Percentiles rank a stretch among this genome's conserved stretches.
Evolutionary conservation across 2,797 vertebrate genomes (phyloP).

Genomic region (Epinephelus coioides): DNA sequence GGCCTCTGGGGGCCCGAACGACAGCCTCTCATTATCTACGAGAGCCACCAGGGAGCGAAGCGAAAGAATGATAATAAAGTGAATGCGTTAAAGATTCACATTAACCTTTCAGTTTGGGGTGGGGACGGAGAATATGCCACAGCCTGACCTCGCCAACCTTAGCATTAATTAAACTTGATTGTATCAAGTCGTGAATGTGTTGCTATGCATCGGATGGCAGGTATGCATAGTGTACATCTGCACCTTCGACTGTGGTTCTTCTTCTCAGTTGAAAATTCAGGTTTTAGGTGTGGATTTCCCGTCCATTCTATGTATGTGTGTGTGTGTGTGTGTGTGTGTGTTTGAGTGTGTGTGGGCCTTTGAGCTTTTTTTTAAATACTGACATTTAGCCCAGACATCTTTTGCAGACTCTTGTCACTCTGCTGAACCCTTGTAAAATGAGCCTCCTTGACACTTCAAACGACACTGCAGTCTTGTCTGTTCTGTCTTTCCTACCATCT

Average conservation of each 20-base stretch:
- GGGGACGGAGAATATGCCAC: slow-evolving; percentile 39
- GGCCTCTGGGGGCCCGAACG: slow-evolving; percentile 59
- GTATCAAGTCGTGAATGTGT: slow-evolving; percentile 59
- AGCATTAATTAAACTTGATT: slow-evolving; percentile 62
- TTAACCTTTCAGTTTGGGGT: slow-evolving; percentile 72
- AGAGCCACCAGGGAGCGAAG: slow-evolving; percentile 38
- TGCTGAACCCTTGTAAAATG: background rate
- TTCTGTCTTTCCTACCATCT: background rate
- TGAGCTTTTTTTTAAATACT: background rate
- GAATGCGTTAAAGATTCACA: slow-evolving; percentile 63
- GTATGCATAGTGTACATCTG: slow-evolving; percentile 1
- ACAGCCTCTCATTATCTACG: slow-evolving; percentile 65
- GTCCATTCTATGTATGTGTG: background rate
- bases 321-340: background rate
- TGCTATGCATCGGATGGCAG: background rate
- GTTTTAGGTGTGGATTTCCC: background rate
- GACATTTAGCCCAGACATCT: background rate
- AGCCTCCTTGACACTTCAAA: slow-evolving; percentile 2
- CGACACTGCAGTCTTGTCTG: background rate
- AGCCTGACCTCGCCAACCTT: slow-evolving; percentile 50
- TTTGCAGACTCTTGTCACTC: slow-evolving; percentile 15
- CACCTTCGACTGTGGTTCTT: background rate
- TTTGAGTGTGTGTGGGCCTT: background rate
- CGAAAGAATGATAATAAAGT: slow-evolving; percentile 59
- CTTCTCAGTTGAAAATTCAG: background rate